Evolutionary conservation across 2,797 vertebrate genomes (phyloP).

Genomic region (Epinephelus coioides): DNA sequence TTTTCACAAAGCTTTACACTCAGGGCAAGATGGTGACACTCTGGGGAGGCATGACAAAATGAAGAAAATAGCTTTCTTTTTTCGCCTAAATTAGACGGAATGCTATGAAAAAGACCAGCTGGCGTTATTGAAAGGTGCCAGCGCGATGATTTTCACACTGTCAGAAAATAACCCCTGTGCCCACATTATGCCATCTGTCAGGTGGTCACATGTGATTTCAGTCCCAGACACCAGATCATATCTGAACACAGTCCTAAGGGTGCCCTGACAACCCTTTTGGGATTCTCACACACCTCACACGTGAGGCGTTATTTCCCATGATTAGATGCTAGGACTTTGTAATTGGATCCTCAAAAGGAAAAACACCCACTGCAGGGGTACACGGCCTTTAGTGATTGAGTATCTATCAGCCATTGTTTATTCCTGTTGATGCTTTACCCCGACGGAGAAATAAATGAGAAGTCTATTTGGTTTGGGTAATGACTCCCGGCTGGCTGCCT

Average conservation of each 20-base stretch:
- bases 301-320: conserved; percentile 35
- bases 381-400: conserved; percentile 56
- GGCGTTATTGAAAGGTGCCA: conserved; percentile 77
- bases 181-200: conserved; percentile 87
- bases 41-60: conserved; percentile 57
- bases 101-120: conserved; percentile 81
- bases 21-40: conserved; percentile 48
- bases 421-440: conserved; percentile 63
- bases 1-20: conserved; percentile 55
- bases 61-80: conserved; percentile 64
- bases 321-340: conserved; percentile 47
- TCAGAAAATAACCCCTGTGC: conserved; percentile 83
- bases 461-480: conserved; percentile 80
- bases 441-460: conserved; percentile 76
- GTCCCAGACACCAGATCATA: conserved; percentile 56
- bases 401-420: conserved; percentile 68
- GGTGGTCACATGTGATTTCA: conserved; percentile 73
- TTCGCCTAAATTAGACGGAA: conserved; percentile 70
- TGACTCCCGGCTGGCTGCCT: conserved; percentile 77
- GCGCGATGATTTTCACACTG: conserved; percentile 81
- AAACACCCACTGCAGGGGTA: conserved; percentile 30
- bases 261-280: conserved; percentile 13
- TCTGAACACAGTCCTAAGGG: conserved; percentile 50
- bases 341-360: conserved; percentile 64
- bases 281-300: conserved; percentile 26